Percentiles rank a stretch among this genome's conserved stretches.
Evolutionary conservation across 2,113 vertebrate genomes (phyloP).

Genomic region (Synodontis membranacea): DNA sequence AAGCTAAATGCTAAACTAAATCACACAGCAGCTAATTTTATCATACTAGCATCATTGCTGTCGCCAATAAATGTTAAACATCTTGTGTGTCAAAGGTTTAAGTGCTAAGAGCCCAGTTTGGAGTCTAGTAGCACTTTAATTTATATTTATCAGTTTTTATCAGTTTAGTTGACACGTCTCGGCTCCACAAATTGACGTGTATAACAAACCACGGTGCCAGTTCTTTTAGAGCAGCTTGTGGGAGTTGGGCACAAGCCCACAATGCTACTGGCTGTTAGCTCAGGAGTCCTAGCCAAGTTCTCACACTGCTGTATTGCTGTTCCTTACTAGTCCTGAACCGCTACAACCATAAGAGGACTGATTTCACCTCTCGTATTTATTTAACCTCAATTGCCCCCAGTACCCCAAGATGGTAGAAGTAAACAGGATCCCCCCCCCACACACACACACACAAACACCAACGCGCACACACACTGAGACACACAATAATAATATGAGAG

Average conservation of each 20-base stretch:
- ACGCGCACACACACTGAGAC: background rate
- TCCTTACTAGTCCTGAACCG: background rate
- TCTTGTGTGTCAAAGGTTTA: background rate
- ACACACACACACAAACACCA: background rate
- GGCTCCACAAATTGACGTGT: background rate
- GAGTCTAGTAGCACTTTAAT: background rate
- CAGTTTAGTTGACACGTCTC: background rate
- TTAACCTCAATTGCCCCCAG: background rate
- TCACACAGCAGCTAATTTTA: background rate
- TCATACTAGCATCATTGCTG: background rate
- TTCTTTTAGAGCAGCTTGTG: slow-evolving; percentile 16
- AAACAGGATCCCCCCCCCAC: slow-evolving; percentile 14
- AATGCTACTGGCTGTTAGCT: slow-evolving; percentile 9
- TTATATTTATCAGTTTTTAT: background rate
- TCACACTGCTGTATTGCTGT: background rate
- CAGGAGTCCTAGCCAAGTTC: slow-evolving; percentile 12
- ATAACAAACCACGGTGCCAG: background rate
- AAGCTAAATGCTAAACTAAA: background rate
- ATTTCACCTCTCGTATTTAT: background rate
- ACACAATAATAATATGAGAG: background rate
- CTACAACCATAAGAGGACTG: background rate
- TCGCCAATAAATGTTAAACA: background rate
- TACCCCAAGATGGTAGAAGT: background rate
- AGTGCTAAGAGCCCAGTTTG: background rate
- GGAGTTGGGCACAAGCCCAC: slow-evolving; percentile 19